Conservation (phyloP, 1,140 invertebrate genomes). For the Tetramorium parvispinum region DNA sequence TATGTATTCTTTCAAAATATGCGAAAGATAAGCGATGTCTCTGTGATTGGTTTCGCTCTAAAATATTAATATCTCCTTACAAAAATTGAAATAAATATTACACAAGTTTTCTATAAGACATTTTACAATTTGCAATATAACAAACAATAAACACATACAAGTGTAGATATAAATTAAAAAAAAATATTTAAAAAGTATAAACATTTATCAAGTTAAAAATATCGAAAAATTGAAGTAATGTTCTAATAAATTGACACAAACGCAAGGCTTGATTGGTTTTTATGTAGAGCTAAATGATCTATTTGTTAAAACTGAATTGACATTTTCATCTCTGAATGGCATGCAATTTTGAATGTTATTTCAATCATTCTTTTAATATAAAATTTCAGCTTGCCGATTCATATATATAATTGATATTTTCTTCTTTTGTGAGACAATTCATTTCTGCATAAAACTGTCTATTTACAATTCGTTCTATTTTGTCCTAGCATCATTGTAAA, state of each 20-base stretch:
- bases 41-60: neutral
- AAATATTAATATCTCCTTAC: neutral
- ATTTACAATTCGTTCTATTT: conserved; percentile 2
- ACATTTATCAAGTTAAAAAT: conserved; percentile 19
- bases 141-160: neutral
- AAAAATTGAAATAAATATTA: neutral
- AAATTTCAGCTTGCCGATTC: neutral
- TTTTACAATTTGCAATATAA: neutral
- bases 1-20: conserved; percentile 28
- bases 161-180: neutral
- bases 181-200: neutral
- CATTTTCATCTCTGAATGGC: neutral
- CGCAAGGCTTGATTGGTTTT: conserved; percentile 5
- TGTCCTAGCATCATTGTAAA: conserved; percentile 7
- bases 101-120: neutral
- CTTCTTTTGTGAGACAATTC: neutral
- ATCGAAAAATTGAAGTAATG: conserved; percentile 23
- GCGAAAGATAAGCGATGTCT: neutral
- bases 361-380: conserved; percentile 35
- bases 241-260: conserved; percentile 29
- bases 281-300: conserved; percentile 28
- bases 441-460: conserved; percentile 1
- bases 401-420: conserved; percentile 24
- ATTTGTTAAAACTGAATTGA: conserved; percentile 37
- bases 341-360: conserved; percentile 38